phyloP scores from a whole-genome alignment of 2,888 invertebrate species.

The Eupithecia subumbrata region DNA sequence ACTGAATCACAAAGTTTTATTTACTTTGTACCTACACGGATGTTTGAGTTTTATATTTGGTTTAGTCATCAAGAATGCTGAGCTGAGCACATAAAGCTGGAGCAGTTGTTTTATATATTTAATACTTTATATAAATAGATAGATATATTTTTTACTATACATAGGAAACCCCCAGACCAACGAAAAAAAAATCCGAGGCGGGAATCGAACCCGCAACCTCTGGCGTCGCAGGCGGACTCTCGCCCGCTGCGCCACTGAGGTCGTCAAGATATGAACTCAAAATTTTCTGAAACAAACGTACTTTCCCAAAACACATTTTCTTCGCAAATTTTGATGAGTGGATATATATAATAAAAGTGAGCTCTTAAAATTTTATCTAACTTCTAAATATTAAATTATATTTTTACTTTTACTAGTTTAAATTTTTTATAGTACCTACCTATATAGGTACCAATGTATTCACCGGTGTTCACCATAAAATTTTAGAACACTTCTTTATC shows the following conservation, averaged over 20 bases:
- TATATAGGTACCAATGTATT: not conserved
- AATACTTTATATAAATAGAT: too few species aligned
- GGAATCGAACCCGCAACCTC: too few species aligned
- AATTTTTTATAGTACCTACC: not conserved
- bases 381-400: not conserved
- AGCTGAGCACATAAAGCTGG: not conserved
- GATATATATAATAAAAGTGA: not conserved
- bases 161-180: too few species aligned
- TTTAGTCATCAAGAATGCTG: not conserved
- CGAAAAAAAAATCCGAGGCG: too few species aligned
- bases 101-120: not conserved
- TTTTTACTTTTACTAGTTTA: not conserved
- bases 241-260: too few species aligned
- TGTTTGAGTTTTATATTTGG: not conserved
- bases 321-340: not conserved
- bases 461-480: not conserved
- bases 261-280: too few species aligned
- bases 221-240: too few species aligned
- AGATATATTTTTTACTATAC: too few species aligned
- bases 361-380: not conserved
- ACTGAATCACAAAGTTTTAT: not conserved
- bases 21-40: slow-evolving; percentile 1
- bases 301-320: not conserved
- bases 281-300: not conserved
- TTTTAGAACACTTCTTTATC: not conserved